Conservation (phyloP, 2,797 vertebrate species). For the Crypturellus tataupa region DNA sequence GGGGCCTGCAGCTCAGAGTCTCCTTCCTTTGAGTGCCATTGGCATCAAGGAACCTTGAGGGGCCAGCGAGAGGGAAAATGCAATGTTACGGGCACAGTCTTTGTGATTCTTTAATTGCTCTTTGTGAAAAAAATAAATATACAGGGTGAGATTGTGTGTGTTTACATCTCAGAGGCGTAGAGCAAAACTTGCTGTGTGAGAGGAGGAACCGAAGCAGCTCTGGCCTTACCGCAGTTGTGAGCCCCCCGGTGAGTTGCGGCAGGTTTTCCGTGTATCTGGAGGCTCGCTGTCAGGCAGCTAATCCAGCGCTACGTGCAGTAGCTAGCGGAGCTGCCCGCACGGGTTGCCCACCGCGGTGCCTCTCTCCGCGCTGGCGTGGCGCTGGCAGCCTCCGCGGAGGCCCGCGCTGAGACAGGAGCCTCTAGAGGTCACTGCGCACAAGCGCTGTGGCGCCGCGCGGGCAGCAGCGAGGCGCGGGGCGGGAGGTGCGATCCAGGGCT, state of each 20-base stretch:
- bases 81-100: neutral
- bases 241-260: neutral
- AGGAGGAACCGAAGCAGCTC: neutral
- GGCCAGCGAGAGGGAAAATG: neutral
- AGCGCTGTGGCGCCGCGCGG: neutral
- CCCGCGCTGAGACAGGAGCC: neutral
- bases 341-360: too few relatives aligned
- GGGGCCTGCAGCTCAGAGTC: neutral
- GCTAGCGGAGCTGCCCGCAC: neutral
- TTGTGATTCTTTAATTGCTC: neutral
- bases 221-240: neutral
- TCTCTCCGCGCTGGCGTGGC: neutral
- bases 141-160: rapidly evolving
- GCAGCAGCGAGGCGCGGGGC: too few relatives aligned
- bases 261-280: rapidly evolving
- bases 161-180: neutral
- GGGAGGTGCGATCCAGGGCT: neutral
- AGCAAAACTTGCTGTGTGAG: neutral
- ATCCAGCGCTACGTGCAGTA: neutral
- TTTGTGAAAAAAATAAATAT: neutral
- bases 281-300: neutral
- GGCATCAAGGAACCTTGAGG: neutral
- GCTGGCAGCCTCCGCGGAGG: too few relatives aligned
- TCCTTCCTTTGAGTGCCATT: neutral
- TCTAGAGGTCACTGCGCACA: conserved; percentile 75